Evolutionary conservation across 53 echinoderm and acorn worm genomes (phyloP).

Genomic region (Pentamera pediparva): DNA sequence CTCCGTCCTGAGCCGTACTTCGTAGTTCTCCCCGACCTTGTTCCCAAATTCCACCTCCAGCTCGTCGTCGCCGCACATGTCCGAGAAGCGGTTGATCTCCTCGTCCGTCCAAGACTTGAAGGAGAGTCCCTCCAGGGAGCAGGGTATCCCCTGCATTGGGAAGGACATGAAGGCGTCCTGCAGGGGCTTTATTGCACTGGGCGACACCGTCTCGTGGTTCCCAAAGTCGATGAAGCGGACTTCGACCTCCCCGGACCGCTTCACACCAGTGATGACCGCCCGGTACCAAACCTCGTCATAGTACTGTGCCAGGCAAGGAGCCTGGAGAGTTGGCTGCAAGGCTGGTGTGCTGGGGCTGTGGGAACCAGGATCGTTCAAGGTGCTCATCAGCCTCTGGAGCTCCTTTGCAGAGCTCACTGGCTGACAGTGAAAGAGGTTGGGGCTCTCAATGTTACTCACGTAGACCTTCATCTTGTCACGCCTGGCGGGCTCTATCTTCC

Average conservation of each 20-base stretch:
- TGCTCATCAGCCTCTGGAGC: constrained; percentile 50
- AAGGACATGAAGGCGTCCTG: constrained; percentile 52
- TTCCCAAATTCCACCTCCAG: constrained; percentile 32
- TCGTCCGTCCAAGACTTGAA: constrained; percentile 24
- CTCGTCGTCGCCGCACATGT: constrained; percentile 18
- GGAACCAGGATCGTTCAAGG: constrained; percentile 29
- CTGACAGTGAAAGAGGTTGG: constrained; percentile 46
- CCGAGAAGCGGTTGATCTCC: constrained; percentile 19
- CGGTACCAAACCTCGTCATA: constrained; percentile 76
- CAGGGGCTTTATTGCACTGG: constrained; percentile 44
- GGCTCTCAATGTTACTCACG: constrained; percentile 54
- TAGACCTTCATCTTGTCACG: constrained; percentile 51
- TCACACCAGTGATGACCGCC: constrained; percentile 53
- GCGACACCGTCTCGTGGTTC: constrained; percentile 63
- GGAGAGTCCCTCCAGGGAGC: constrained; percentile 59
- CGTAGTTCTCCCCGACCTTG: constrained; percentile 28
- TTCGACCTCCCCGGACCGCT: constrained; percentile 38
- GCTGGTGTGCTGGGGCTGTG: constrained; percentile 8
- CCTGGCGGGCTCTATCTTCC: not conserved
- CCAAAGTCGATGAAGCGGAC: constrained; percentile 93
- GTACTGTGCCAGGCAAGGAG: constrained; percentile 71
- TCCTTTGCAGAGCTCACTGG: constrained; percentile 52
- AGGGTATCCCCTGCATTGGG: constrained; percentile 76
- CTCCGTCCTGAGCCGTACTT: constrained; percentile 13
- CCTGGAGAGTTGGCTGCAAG: constrained; percentile 22